A percentile compares a stretch with the other conserved stretches of the same genome.
These are phyloP conservation scores for Hyposoter didymator DNA, from an alignment of 2,888 invertebrate species.

Conservation along the genomic window DNA sequence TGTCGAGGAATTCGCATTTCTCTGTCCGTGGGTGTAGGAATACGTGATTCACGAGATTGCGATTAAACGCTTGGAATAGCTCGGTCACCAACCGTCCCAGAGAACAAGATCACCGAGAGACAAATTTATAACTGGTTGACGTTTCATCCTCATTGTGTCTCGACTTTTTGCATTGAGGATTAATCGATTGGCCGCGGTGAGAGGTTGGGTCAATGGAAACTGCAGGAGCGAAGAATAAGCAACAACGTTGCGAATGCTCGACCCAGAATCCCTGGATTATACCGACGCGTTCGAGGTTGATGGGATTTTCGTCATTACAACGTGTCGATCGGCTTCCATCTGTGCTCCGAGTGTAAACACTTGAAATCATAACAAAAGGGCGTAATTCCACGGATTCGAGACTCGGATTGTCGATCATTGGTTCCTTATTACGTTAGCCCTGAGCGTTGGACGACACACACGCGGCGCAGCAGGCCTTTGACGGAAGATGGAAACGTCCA, in stretches of 20 bases:
- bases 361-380: background rate
- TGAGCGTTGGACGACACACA: background rate
- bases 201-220: conserved; percentile 11
- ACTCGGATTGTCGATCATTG: background rate
- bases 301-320: conserved; percentile 60
- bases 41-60: conserved; percentile 26
- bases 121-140: conserved; percentile 17
- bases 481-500: conserved; percentile 27
- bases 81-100: background rate
- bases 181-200: conserved; percentile 16
- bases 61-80: conserved; percentile 8
- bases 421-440: background rate
- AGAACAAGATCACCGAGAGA: background rate
- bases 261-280: conserved; percentile 54
- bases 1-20: background rate
- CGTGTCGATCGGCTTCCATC: background rate
- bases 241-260: conserved; percentile 20
- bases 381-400: background rate
- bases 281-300: conserved; percentile 40
- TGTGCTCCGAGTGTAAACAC: background rate
- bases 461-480: background rate
- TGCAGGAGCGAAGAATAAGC: conserved; percentile 1
- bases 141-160: conserved; percentile 7
- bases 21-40: background rate
- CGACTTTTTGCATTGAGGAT: conserved; percentile 7